Conservation (phyloP, 1,140 invertebrate genomes). For the Ceratosolen fusciceps region DNA sequence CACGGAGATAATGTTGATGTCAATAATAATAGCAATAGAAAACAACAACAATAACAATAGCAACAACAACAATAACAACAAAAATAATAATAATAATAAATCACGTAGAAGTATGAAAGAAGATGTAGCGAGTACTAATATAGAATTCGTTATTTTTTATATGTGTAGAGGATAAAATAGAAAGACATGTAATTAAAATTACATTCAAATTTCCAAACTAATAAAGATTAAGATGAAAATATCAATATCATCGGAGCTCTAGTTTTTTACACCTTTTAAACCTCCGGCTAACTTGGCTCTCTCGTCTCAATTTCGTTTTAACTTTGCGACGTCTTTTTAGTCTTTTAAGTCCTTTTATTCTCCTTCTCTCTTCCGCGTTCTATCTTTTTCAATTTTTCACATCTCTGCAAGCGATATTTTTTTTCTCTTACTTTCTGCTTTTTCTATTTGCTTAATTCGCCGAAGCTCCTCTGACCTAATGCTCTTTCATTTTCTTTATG, state of each 20-base stretch:
- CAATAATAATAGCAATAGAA: too few species aligned
- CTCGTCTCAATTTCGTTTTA: neutral
- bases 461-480: neutral
- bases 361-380: neutral
- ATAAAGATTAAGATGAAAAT: neutral
- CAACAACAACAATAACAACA: too few species aligned
- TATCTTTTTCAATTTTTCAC: neutral
- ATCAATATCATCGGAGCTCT: neutral
- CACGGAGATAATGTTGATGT: too few species aligned
- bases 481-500: neutral
- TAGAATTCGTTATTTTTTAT: too few species aligned
- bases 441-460: neutral
- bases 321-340: conserved; percentile 16
- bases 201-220: neutral
- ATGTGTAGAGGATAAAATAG: too few species aligned
- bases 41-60: too few species aligned
- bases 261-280: neutral
- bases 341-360: neutral
- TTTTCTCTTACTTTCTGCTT: neutral
- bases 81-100: too few species aligned
- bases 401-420: neutral
- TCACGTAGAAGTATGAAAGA: too few species aligned
- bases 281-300: neutral
- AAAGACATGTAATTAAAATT: neutral
- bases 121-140: neutral